Evolutionary conservation across 2,888 invertebrate species (phyloP).

Genomic region (Hylaea fasciaria): DNA sequence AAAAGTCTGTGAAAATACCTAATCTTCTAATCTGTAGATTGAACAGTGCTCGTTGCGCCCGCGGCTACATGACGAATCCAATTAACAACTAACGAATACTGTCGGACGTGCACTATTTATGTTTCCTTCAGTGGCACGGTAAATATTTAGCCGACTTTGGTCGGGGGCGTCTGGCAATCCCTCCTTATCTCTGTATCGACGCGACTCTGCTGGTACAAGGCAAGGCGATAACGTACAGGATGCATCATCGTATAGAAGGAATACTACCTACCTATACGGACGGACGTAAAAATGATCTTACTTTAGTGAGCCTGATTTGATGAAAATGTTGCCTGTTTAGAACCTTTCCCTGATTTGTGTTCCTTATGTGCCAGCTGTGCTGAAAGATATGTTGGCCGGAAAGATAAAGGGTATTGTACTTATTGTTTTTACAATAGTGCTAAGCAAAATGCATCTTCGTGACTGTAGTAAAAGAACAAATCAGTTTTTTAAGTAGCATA

Average conservation of each 20-base stretch:
- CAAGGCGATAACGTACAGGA: constrained; percentile 61
- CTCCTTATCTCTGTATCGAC: constrained; percentile 75
- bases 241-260: constrained; percentile 64
- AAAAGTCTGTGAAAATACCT: constrained; percentile 2
- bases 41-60: constrained; percentile 40
- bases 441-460: no score
- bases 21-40: no score
- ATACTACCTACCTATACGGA: no score
- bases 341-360: no score
- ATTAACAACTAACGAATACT: constrained; percentile 78
- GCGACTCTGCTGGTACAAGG: constrained; percentile 28
- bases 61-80: constrained; percentile 76
- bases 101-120: constrained; percentile 78
- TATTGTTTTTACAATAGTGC: no score
- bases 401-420: no score
- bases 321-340: constrained; percentile 62
- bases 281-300: background rate
- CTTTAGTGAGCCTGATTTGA: constrained; percentile 56
- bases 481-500: no score
- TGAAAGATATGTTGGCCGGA: no score
- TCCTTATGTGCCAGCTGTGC: no score
- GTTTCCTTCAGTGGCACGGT: constrained; percentile 78
- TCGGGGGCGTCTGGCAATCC: constrained; percentile 73
- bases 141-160: constrained; percentile 71
- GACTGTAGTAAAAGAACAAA: no score